Evolutionary conservation across 2,888 invertebrate species (phyloP), one percentile per base, ranked within the genome.

Genomic region (Agonum fuliginosum): DNA sequence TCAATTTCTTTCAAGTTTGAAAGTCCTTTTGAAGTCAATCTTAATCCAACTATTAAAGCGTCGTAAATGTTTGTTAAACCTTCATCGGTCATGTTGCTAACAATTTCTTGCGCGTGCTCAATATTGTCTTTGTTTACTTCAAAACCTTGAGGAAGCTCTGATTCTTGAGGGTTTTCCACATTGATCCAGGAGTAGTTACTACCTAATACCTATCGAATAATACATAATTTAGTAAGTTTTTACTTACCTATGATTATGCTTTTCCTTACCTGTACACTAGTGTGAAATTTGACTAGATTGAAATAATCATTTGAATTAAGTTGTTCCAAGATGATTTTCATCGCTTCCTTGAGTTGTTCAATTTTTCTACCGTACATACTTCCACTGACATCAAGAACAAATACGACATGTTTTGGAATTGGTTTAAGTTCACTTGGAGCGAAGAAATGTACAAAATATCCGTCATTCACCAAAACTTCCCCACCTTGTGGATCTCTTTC

Each of bases 11-110:
- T 17, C 8, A 54, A 14, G 46, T 51, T 22, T n/a, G n/a, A n/a
- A 22, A 27, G 41, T 6, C 58, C 43, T 43, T 43, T 71, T 1
- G 58, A 5, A 70, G 89, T 87, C 0, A 90, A 85, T 34, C 88
- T 85, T 1, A 88, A 80, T 5, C 86, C 85, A 77, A 83, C 81
- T 27, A 85, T 81, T 5, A 92, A 82, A 0, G 92, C 91, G 77
- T 88, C 88, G 80, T 89, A 88, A 79, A 93, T 91, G 82, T 92
- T 91, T 6, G 92, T 92, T 30, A 90, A 24, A 2, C 90, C 90
- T 19, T 83, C 83, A 1, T 90, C 89, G 30, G 84, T 83, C 46
- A 91, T 85, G 78, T 88, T 84, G 78, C 87, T 85, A 51, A 90
- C 86, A 79, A 90, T 88, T 78, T 87, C 83, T 82, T 89, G 89